phyloP scores from a whole-genome alignment of 2,113 vertebrate genomes.

The Rhinoderma darwinii region DNA sequence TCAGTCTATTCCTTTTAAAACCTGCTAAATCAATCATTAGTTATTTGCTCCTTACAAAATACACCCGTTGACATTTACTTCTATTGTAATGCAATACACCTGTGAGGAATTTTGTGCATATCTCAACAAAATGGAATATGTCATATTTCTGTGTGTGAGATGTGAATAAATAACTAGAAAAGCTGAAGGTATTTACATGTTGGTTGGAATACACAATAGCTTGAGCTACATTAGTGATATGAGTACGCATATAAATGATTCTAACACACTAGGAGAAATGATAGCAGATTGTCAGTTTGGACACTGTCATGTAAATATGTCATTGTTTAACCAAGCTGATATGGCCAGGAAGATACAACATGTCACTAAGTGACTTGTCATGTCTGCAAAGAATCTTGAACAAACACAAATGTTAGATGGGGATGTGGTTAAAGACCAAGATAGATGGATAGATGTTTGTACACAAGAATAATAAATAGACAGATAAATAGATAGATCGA shows the following conservation, averaged over 20 bases:
- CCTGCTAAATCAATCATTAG: constrained; percentile 9
- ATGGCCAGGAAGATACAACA: constrained; percentile 51
- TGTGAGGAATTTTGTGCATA: constrained; percentile 19
- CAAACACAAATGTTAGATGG: background rate
- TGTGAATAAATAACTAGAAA: constrained; percentile 43
- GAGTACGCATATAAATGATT: constrained; percentile 53
- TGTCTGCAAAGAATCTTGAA: constrained; percentile 1
- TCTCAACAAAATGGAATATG: constrained; percentile 38
- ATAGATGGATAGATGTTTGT: background rate
- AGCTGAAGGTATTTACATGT: constrained; percentile 49
- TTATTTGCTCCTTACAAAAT: constrained; percentile 26
- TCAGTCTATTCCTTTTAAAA: constrained; percentile 10
- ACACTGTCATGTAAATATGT: constrained; percentile 57
- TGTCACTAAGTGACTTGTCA: constrained; percentile 42
- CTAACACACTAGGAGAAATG: constrained; percentile 6
- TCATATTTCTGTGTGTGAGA: constrained; percentile 41
- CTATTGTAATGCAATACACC: constrained; percentile 41
- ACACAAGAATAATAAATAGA: background rate
- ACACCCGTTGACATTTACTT: background rate
- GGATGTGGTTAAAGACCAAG: background rate
- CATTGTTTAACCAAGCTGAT: constrained; percentile 49
- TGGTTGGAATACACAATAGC: constrained; percentile 41
- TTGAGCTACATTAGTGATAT: constrained; percentile 35
- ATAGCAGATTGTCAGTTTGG: constrained; percentile 54
- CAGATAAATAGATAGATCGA: background rate